Base-by-base conservation (phyloP, 2,888 invertebrate species). In the Lymantria monacha region DNA sequence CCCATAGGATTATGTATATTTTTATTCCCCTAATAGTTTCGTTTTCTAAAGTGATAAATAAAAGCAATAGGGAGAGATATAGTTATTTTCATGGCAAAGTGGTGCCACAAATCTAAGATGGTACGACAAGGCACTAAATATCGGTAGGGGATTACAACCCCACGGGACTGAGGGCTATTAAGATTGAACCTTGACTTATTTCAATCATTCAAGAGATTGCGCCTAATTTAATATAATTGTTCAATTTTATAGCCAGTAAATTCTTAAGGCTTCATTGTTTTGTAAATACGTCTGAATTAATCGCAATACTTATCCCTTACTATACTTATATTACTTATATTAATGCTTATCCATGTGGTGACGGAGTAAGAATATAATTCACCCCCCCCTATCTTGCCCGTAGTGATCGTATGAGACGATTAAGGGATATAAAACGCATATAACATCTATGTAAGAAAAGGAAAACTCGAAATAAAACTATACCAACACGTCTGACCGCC, bases 111-210 rank as follows among this genome's bases (percentile, higher is more conserved):
- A 84, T 89, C 85, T 85, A 78, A 87, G 88, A 87, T 88, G 87
- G 87, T 85, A 88, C 89, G 81, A 78, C 83, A 80, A 85, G 88
- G 87, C 63, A 76, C 76, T 87, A 87, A 87, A 87, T 87, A 85
- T 83, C 64, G 59, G 61, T 57, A 56, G 69, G 71, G 68, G 64
- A 57, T 52, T 42, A 45, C 48, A 49, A 59, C 73, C 74, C 76
- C 63, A 52, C 51, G 73, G 71, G 72, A 76, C 55, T 53, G 52
- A 55, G 10, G 53, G 46, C 60, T 53, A 63, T 63, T 68, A 59
- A 76, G 74, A 72, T 11, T 83, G 84, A 88, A 89, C 88, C 79
- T 74, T 87, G 85, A 83, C 85, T 78, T 71, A 58, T 54, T 60
- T 61, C 63, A 33, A 71, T 74, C 76, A 74, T 72, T 76, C 75